phyloP scores from a whole-genome alignment of 2,888 invertebrate genomes.

The Chalcis sispes region DNA sequence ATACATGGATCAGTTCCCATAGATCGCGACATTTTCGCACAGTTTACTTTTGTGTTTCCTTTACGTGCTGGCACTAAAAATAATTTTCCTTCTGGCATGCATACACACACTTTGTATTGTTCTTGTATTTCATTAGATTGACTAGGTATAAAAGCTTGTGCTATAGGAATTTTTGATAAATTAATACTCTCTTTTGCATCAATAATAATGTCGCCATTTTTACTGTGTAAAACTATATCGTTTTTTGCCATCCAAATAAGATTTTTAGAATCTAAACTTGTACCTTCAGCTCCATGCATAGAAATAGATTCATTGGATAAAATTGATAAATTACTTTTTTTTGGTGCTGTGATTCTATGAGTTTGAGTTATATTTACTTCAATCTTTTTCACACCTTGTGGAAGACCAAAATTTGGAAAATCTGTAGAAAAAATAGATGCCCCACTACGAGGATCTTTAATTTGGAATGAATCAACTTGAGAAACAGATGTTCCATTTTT shows the following conservation, averaged over 20 bases:
- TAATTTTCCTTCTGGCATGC: constrained; percentile 91
- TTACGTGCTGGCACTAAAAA: constrained; percentile 86
- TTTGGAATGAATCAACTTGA: constrained; percentile 82
- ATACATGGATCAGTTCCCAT: constrained; percentile 81
- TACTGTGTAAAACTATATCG: constrained; percentile 85
- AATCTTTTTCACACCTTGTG: constrained; percentile 82
- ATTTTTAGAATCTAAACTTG: constrained; percentile 83
- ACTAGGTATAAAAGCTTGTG: constrained; percentile 74
- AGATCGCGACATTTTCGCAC: constrained; percentile 81
- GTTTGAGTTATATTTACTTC: constrained; percentile 83
- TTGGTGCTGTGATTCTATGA: constrained; percentile 85
- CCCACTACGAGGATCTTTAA: constrained; percentile 82
- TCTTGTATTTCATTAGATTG: constrained; percentile 72
- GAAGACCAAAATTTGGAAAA: constrained; percentile 84
- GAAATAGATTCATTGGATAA: constrained; percentile 83
- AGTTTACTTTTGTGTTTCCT: constrained; percentile 78
- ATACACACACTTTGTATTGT: constrained; percentile 92
- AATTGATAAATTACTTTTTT: constrained; percentile 82
- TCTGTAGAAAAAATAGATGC: constrained; percentile 85
- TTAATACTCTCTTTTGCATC: constrained; percentile 85
- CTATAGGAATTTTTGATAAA: constrained; percentile 84
- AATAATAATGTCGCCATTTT: constrained; percentile 85
- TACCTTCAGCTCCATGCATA: constrained; percentile 89
- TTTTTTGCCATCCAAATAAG: constrained; percentile 87
- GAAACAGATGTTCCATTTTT: constrained; percentile 83